phyloP scores from a whole-genome alignment of 2,113 vertebrate species.

The Microcebus murinus region DNA sequence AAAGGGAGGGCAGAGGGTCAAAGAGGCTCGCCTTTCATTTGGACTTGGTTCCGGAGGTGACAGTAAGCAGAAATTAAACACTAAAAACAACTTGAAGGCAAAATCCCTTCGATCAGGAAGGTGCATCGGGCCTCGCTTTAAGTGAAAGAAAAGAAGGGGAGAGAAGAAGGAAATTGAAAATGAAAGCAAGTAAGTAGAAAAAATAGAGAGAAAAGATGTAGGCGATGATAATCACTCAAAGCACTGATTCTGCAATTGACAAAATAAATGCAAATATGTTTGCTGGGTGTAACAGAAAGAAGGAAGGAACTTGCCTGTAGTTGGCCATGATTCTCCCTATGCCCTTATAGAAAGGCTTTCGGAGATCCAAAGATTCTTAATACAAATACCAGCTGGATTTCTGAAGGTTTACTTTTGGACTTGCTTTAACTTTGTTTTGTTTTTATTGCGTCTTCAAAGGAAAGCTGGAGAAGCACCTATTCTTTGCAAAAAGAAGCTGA shows the following conservation, averaged over 20 bases:
- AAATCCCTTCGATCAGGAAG: slow-evolving; percentile 58
- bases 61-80: slow-evolving; percentile 70
- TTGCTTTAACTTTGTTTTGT: slow-evolving; percentile 48
- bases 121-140: slow-evolving; percentile 18
- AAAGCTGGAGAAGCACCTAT: slow-evolving; percentile 61
- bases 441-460: slow-evolving; percentile 62
- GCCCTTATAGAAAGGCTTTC: neutral
- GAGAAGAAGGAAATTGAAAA: neutral
- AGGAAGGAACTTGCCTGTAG: slow-evolving; percentile 65
- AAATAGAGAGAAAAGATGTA: neutral
- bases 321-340: neutral
- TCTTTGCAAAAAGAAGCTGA: slow-evolving; percentile 58
- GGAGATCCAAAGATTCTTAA: slow-evolving; percentile 77
- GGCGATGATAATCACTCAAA: neutral
- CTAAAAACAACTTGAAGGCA: slow-evolving; percentile 68
- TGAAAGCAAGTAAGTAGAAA: neutral
- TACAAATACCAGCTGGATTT: slow-evolving; percentile 84
- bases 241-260: slow-evolving; percentile 48
- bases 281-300: slow-evolving; percentile 80
- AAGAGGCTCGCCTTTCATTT: slow-evolving; percentile 81
- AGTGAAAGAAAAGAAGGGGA: slow-evolving; percentile 71
- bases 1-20: slow-evolving; percentile 65
- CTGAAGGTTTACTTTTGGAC: slow-evolving; percentile 62
- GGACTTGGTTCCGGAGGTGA: slow-evolving; percentile 73
- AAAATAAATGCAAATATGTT: slow-evolving; percentile 75